Percentiles rank a stretch among this genome's conserved stretches.
phyloP scores from a whole-genome alignment of 2,797 vertebrate genomes.

The Ctenopoma multispine region DNA sequence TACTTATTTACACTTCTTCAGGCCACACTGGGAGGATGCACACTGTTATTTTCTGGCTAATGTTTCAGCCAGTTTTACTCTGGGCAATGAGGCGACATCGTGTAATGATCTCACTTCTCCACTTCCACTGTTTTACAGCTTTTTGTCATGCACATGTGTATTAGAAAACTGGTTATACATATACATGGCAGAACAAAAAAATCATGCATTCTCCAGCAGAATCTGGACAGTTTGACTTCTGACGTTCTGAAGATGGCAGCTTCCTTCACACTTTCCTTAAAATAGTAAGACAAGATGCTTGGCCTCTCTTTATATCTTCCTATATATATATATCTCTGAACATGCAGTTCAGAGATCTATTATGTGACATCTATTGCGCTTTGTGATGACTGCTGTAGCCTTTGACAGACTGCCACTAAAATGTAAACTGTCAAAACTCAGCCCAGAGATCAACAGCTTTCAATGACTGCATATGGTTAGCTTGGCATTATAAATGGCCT shows the following conservation, averaged over 20 bases:
- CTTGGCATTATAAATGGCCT: conserved; percentile 55
- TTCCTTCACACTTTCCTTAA: conserved; percentile 60
- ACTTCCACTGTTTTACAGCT: too few relatives aligned
- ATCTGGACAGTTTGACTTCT: conserved; percentile 5
- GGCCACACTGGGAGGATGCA: too few relatives aligned
- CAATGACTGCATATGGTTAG: conserved; percentile 41
- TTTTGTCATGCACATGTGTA: too few relatives aligned
- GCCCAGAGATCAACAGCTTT: conserved; percentile 44
- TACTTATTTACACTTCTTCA: too few relatives aligned
- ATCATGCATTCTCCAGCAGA: too few relatives aligned
- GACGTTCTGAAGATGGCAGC: conserved; percentile 29
- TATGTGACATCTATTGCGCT: background rate
- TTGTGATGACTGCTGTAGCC: conserved; percentile 28
- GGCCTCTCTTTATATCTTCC: conserved; percentile 8
- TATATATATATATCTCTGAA: conserved; percentile 19
- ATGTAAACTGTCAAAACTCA: conserved; percentile 43
- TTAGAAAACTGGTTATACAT: too few relatives aligned
- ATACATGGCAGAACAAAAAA: too few relatives aligned
- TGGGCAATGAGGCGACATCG: too few relatives aligned
- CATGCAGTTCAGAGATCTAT: conserved; percentile 29
- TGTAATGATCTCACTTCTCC: too few relatives aligned
- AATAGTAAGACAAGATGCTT: conserved; percentile 50
- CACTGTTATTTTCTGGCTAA: too few relatives aligned
- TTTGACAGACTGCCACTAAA: conserved; percentile 61
- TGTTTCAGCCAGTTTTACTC: too few relatives aligned